Percentiles rank a stretch among this genome's conserved stretches.
Evolutionary conservation across 2,113 vertebrate genomes (phyloP).

Genomic region (Engraulis encrasicolus): DNA sequence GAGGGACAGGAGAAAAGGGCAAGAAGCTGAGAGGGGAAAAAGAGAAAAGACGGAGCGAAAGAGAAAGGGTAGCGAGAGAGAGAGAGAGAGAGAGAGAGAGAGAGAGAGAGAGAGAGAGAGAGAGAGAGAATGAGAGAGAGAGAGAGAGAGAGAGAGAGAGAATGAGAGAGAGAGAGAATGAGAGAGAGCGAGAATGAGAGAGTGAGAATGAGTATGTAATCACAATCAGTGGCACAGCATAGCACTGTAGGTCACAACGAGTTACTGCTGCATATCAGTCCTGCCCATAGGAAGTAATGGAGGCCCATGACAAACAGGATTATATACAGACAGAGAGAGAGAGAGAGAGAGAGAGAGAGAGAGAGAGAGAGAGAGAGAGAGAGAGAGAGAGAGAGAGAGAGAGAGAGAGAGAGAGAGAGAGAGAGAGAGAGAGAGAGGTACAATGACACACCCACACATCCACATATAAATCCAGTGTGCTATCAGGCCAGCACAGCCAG

Average conservation of each 20-base stretch:
- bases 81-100: not conserved
- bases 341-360: not conserved
- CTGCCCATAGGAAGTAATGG: not conserved
- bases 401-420: too few species aligned
- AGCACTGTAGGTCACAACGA: not conserved
- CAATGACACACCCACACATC: not conserved
- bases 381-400: too few species aligned
- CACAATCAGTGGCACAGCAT: not conserved
- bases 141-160: not conserved
- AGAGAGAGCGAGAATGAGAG: not conserved
- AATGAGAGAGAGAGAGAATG: too few species aligned
- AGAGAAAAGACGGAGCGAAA: slow-evolving; percentile 24
- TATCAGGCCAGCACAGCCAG: not conserved
- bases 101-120: not conserved
- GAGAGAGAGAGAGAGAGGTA: not conserved
- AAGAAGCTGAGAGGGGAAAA: slow-evolving; percentile 21
- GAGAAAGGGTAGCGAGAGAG: not conserved
- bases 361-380: too few species aligned
- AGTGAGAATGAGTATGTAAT: not conserved
- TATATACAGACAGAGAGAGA: not conserved
- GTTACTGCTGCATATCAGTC: not conserved
- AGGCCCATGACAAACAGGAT: not conserved
- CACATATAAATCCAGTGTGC: not conserved
- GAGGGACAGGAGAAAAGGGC: not conserved
- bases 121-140: not conserved